Conservation (phyloP, 1,140 invertebrate genomes). For the Neodiprion pinetum region DNA sequence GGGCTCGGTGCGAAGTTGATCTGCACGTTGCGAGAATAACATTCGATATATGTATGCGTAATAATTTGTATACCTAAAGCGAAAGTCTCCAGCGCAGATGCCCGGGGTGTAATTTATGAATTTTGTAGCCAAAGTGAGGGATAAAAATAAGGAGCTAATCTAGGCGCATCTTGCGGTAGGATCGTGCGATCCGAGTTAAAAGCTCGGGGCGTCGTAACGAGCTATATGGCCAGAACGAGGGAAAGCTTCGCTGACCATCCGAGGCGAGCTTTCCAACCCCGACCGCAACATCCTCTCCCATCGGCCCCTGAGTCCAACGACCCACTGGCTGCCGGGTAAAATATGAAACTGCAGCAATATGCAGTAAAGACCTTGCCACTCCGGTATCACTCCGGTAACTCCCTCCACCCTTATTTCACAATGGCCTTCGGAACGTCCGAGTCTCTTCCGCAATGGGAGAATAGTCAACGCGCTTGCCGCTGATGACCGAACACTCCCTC, state of each 20-base stretch:
- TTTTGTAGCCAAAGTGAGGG: too few species aligned
- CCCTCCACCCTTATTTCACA: conserved; percentile 29
- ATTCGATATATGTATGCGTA: too few species aligned
- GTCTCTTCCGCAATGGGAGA: neutral
- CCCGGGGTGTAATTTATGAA: too few species aligned
- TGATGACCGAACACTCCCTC: too few species aligned
- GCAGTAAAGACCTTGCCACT: conserved; percentile 34
- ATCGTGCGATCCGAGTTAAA: conserved; percentile 18
- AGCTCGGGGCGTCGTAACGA: conserved; percentile 26
- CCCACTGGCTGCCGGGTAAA: conserved; percentile 14
- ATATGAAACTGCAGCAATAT: conserved; percentile 43
- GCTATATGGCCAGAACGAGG: conserved; percentile 9
- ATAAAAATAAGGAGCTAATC: too few species aligned
- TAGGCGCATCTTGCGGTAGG: too few species aligned
- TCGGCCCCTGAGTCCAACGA: neutral
- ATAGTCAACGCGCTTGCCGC: too few species aligned
- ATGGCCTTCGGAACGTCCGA: neutral
- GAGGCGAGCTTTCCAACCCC: neutral
- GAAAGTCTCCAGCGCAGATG: too few species aligned
- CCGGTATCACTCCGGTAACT: conserved; percentile 20
- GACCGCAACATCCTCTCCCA: conserved; percentile 3
- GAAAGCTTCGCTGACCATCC: neutral
- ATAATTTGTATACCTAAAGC: too few species aligned
- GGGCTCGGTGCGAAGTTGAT: neutral
- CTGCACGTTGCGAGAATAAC: too few species aligned